Base-by-base conservation (phyloP, 2,797 vertebrate genomes). In the Rhinichthys osculus region DNA sequence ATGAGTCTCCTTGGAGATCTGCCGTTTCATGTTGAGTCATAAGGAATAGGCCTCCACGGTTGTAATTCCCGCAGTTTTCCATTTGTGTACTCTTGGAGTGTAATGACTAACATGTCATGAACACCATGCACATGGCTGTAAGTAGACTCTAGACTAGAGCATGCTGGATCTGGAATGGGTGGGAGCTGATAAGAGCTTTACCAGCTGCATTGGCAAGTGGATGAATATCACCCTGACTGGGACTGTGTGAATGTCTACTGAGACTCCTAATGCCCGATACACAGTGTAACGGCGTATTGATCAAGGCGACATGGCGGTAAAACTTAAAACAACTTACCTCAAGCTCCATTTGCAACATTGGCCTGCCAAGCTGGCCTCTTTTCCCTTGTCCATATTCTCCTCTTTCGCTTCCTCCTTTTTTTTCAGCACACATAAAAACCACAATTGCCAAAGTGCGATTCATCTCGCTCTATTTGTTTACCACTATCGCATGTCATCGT, bases 1-100 rank as follows among this genome's bases (percentile, higher is more conserved):
- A 66, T 52, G 70, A 27, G 78, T 88, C 47, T 81, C 74, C 57
- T 82, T 77, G 81, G 67, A 73, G 50, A 83, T 62, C 35, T 71
- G 40, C 27, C 33, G 47, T 73, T 23, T 78, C 57, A 27, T 82
- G 67, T 74, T 85, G 69, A 85, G 57, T 80, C 88, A 76, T 73
- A 50, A 21, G 33, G 9, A 42, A 59, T 40, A n/a, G 80, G 62
- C 70, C 33, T 74, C 50, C 30, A 69, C 62, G 30, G 67, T 38
- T 66, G 10, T 21, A 71, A 69, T 23, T 80, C n/a, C 50, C 2
- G 1, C 52, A 57, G 42, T 74, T 70, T 81, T 47, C 40, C 70
- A 50, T 69, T 76, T 14, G 17, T 71, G 33, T 50, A 38, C 7
- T 17, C 52, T 82, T 76, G 33, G 10, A 72, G 52, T 35, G 19